Evolutionary conservation across 2,888 invertebrate species (phyloP).

Genomic region (Furcula furcula): DNA sequence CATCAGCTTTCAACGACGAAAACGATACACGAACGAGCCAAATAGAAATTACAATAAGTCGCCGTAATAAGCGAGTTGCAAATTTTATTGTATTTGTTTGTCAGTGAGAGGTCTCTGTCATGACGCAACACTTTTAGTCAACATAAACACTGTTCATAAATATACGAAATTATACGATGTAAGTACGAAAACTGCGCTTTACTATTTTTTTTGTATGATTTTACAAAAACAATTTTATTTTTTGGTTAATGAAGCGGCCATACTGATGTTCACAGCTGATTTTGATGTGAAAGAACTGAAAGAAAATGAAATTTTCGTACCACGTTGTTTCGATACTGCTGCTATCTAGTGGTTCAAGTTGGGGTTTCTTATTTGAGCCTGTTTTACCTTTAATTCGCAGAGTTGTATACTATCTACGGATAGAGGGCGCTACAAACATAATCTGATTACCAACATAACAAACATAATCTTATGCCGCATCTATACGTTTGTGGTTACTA

Average conservation of each 20-base stretch:
- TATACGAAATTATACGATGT: constrained; percentile 52
- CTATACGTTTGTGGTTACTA: too few relatives aligned
- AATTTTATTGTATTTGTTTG: constrained; percentile 80
- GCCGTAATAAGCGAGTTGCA: constrained; percentile 51
- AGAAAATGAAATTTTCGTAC: constrained; percentile 61
- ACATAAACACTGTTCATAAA: constrained; percentile 66
- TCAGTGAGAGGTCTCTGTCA: constrained; percentile 79
- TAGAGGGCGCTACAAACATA: constrained; percentile 16
- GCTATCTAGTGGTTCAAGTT: constrained; percentile 45
- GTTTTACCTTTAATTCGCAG: constrained; percentile 42
- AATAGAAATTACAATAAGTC: constrained; percentile 55
- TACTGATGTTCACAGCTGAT: constrained; percentile 82
- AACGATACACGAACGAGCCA: constrained; percentile 35
- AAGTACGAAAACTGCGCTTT: constrained; percentile 71
- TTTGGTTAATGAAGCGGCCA: constrained; percentile 72
- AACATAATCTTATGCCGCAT: too few relatives aligned
- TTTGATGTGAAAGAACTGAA: constrained; percentile 79
- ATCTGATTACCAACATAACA: too few relatives aligned
- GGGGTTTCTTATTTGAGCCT: constrained; percentile 24
- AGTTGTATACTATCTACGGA: constrained; percentile 4
- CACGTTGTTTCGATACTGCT: constrained; percentile 69
- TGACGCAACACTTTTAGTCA: constrained; percentile 81
- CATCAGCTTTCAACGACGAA: constrained; percentile 61
- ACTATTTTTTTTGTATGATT: constrained; percentile 66
- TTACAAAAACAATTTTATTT: constrained; percentile 73